These are phyloP conservation scores for Staurois parvus DNA, from an alignment of 2,797 vertebrate species.

Conservation along the genomic window DNA sequence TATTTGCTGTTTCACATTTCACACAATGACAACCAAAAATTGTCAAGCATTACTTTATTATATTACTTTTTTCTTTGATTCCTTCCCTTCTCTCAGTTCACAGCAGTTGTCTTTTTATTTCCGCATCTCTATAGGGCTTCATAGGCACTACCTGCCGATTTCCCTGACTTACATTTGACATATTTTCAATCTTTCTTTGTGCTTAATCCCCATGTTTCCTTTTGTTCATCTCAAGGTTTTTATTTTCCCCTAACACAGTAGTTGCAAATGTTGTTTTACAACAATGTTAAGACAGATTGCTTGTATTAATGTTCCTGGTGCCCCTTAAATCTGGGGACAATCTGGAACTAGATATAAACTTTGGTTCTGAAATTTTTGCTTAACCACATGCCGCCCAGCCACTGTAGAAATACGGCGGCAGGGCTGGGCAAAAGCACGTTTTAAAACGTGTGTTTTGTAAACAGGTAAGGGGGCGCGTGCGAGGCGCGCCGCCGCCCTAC, in stretches of 20 bases:
- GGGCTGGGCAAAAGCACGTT: too few species aligned
- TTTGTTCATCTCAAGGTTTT: background rate
- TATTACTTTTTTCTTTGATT: background rate
- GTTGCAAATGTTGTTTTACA: background rate
- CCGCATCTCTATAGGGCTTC: slow-evolving; percentile 19
- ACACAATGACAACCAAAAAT: slow-evolving; percentile 8
- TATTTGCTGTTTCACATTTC: slow-evolving; percentile 16
- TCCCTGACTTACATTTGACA: slow-evolving; percentile 42
- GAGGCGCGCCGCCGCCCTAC: too few species aligned
- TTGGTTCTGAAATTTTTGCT: background rate
- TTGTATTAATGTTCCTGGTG: background rate
- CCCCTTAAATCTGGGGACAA: background rate
- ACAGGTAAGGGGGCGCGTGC: too few species aligned
- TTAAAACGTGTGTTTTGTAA: too few species aligned
- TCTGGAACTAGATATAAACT: background rate
- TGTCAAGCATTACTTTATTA: slow-evolving; percentile 17
- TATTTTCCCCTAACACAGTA: slow-evolving; percentile 3
- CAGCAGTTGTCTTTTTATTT: slow-evolving; percentile 33
- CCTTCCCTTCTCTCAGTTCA: slow-evolving; percentile 8
- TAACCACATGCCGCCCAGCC: too few species aligned
- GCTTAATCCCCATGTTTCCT: slow-evolving; percentile 12
- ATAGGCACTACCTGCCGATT: slow-evolving; percentile 37
- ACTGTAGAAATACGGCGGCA: too few species aligned
- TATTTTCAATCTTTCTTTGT: slow-evolving; percentile 47
- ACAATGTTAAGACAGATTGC: background rate